Conservation (phyloP, 2,888 invertebrate species). For the Eupithecia tripunctaria region DNA sequence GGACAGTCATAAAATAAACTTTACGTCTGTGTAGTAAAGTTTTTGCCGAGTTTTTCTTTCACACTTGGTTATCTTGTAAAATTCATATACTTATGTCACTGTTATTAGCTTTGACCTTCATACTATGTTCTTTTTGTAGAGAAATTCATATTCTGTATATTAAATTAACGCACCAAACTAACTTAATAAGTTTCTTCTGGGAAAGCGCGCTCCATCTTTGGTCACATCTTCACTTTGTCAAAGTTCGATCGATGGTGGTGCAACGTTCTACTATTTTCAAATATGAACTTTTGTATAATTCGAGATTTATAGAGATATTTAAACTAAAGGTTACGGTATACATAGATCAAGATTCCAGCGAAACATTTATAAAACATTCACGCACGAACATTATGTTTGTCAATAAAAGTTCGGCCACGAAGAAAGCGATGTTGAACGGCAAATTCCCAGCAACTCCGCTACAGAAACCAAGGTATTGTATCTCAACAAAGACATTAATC, state of each 20-base stretch:
- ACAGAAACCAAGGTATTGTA: no score
- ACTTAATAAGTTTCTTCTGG: no score
- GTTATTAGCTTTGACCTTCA: background rate
- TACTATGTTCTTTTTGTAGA: background rate
- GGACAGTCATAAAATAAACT: background rate
- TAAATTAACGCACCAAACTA: no score
- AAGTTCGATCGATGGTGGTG: no score
- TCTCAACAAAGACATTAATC: no score
- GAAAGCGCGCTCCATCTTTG: no score
- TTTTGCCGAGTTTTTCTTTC: background rate
- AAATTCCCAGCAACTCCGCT: no score
- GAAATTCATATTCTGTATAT: no score
- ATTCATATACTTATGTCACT: background rate
- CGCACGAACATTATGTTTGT: conserved; percentile 28
- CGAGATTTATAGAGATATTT: conserved; percentile 7
- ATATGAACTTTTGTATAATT: background rate
- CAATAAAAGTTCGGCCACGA: conserved; percentile 19
- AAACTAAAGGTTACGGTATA: conserved; percentile 18
- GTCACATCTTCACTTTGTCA: no score
- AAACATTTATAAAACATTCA: conserved; percentile 23
- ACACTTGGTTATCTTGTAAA: background rate
- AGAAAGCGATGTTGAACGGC: conserved; percentile 10
- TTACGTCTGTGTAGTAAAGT: background rate
- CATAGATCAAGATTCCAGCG: conserved; percentile 15
- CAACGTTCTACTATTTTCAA: no score